phyloP scores from a whole-genome alignment of 1,140 invertebrate genomes.

The Zaprionus camerounensis region DNA sequence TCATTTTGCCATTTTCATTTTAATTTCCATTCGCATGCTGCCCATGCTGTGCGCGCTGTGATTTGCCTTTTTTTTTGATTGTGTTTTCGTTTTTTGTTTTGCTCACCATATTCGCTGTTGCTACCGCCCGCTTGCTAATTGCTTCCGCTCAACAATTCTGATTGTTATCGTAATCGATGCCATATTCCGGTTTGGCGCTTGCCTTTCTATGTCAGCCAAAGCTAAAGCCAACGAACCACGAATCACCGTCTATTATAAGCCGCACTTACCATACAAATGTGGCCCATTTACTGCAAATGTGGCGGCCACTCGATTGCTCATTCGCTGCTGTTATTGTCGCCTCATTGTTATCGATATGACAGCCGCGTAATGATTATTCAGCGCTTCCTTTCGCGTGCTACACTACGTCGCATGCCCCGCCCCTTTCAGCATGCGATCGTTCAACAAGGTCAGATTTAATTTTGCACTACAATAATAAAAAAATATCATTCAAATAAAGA shows the following conservation, averaged over 20 bases:
- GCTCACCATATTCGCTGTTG: conserved; percentile 62
- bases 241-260: not conserved
- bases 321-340: conserved; percentile 8
- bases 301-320: conserved; percentile 19
- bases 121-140: conserved; percentile 42
- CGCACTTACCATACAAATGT: conserved; percentile 36
- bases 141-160: conserved; percentile 44
- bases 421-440: conserved; percentile 36
- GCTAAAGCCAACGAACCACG: conserved; percentile 3
- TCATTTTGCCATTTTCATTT: conserved; percentile 45
- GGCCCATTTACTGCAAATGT: conserved; percentile 53
- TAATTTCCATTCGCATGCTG: conserved; percentile 44
- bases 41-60: conserved; percentile 37
- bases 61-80: conserved; percentile 11
- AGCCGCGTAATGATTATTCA: conserved; percentile 72
- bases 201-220: conserved; percentile 64
- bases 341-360: conserved; percentile 65
- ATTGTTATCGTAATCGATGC: conserved; percentile 64
- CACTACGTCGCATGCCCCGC: conserved; percentile 2
- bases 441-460: conserved; percentile 80
- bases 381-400: conserved; percentile 77
- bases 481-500: conserved; percentile 44
- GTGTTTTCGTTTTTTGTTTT: conserved; percentile 62
- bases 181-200: conserved; percentile 54
- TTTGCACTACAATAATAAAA: conserved; percentile 56